phyloP scores from a whole-genome alignment of 2,797 vertebrate genomes.

The Sparidentex hasta region DNA sequence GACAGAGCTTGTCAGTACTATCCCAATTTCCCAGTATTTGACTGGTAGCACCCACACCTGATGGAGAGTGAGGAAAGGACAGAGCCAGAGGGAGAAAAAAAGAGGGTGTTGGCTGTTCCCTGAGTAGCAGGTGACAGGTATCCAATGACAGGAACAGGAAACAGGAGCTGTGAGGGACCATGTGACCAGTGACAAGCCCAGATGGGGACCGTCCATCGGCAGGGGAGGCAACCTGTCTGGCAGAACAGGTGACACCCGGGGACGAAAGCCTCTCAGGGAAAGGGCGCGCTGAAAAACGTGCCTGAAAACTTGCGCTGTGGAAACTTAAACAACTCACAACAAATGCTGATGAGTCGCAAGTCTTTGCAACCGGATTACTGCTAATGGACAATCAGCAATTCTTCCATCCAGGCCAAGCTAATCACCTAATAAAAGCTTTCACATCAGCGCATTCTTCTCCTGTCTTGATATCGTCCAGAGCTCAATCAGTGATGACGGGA shows the following conservation, averaged over 20 bases:
- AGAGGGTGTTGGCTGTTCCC: slow-evolving; percentile 48
- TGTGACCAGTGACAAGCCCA: slow-evolving; percentile 55
- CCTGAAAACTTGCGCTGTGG: not conserved
- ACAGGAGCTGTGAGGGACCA: slow-evolving; percentile 53
- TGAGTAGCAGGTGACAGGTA: slow-evolving; percentile 66
- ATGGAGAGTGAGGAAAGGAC: slow-evolving; percentile 4
- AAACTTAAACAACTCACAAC: not conserved
- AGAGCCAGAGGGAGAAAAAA: slow-evolving; percentile 25
- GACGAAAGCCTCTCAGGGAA: slow-evolving; percentile 1
- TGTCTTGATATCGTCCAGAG: slow-evolving; percentile 33
- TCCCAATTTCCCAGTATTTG: not conserved
- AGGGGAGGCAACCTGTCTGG: slow-evolving; percentile 16
- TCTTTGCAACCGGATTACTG: not conserved
- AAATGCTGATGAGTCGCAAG: not conserved
- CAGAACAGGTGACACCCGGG: slow-evolving; percentile 54
- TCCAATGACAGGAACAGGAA: slow-evolving; percentile 71
- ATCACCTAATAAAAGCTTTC: slow-evolving; percentile 36
- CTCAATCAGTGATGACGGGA: slow-evolving; percentile 34
- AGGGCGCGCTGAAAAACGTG: not conserved
- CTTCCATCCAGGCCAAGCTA: slow-evolving; percentile 20
- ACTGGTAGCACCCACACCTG: slow-evolving; percentile 5
- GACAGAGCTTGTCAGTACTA: slow-evolving; percentile 30
- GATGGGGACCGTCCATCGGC: slow-evolving; percentile 44
- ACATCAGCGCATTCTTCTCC: slow-evolving; percentile 44
- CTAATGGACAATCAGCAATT: slow-evolving; percentile 23